These are phyloP conservation scores for Phyllotis vaccarum DNA, from an alignment of 2,797 vertebrate genomes.

Conservation along the genomic window DNA sequence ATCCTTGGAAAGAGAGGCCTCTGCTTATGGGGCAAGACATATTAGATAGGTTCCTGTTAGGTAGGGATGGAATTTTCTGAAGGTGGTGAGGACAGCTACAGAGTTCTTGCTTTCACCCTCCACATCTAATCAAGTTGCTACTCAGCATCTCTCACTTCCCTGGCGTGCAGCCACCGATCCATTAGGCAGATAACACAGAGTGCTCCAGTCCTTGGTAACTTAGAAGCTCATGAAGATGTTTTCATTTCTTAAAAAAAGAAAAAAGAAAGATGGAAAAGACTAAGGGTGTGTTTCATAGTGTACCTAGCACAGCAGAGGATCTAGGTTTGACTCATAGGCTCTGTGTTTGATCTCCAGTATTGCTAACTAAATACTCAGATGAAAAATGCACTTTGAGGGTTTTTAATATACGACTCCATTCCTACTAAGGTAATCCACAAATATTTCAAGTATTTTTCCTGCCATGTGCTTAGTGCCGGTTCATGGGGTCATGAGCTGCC, in stretches of 20 bases:
- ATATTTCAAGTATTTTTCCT: not conserved
- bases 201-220: not conserved
- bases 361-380: not conserved
- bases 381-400: not conserved
- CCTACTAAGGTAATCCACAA: not conserved
- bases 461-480: no score
- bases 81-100: not conserved
- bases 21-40: no score
- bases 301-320: not conserved
- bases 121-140: not conserved
- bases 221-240: not conserved
- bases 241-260: not conserved
- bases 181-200: not conserved
- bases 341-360: not conserved
- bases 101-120: not conserved
- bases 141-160: not conserved
- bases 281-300: not conserved
- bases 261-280: not conserved
- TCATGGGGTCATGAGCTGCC: accelerated
- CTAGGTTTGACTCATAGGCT: not conserved
- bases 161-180: not conserved
- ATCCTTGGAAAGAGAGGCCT: not conserved
- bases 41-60: no score
- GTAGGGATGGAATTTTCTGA: not conserved
- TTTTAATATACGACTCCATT: not conserved